phyloP scores from a whole-genome alignment of 2,888 invertebrate species.

The Ditula angustiorana region DNA sequence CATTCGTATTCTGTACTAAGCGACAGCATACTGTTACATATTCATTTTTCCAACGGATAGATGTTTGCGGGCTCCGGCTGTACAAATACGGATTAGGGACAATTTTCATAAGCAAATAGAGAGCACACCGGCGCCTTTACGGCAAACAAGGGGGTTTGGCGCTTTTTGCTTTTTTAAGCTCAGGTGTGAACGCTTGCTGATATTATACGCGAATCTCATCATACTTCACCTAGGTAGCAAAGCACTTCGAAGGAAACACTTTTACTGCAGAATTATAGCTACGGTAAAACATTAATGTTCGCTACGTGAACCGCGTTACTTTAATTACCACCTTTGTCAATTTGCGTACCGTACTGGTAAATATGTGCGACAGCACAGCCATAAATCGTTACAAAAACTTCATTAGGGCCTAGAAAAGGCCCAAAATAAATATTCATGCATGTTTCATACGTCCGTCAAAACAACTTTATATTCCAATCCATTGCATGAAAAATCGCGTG shows the following conservation, averaged over 20 bases:
- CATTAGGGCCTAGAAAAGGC: conserved; percentile 1
- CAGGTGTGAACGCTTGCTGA: conserved; percentile 20
- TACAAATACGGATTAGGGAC: conserved; percentile 69
- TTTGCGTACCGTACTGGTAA: too few species aligned
- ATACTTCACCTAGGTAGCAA: background rate
- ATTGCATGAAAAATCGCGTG: conserved; percentile 44
- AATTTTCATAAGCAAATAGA: conserved; percentile 75
- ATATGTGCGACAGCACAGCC: too few species aligned
- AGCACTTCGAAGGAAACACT: background rate
- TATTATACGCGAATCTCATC: conserved; percentile 5
- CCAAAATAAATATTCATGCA: conserved; percentile 20
- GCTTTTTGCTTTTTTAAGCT: conserved; percentile 16
- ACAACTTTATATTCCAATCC: conserved; percentile 40
- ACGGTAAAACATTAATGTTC: too few species aligned
- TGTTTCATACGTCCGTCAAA: conserved; percentile 25
- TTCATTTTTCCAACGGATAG: conserved; percentile 59
- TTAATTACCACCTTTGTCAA: too few species aligned
- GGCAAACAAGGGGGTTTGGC: conserved; percentile 10
- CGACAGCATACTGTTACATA: conserved; percentile 49
- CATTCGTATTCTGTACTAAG: conserved; percentile 34
- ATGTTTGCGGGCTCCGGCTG: conserved; percentile 56
- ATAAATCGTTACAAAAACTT: background rate
- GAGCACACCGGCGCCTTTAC: conserved; percentile 40
- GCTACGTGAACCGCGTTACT: too few species aligned
- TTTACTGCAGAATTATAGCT: background rate